Percentiles rank a stretch among this genome's conserved stretches.
These are phyloP conservation scores for Notarius quadriscutis DNA, from an alignment of 2,113 vertebrate species.

Conservation along the genomic window DNA sequence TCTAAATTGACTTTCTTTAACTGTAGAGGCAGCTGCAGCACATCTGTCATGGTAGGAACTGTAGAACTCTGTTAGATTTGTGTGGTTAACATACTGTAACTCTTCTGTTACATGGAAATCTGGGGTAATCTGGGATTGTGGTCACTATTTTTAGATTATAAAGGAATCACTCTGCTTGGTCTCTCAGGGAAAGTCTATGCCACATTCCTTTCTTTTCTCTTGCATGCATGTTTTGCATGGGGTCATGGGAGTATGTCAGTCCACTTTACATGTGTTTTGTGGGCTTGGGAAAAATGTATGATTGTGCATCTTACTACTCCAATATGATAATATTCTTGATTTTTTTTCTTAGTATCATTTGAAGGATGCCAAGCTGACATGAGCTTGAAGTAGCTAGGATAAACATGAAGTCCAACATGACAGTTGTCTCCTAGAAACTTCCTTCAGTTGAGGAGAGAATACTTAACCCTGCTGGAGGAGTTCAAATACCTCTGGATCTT, in stretches of 20 bases:
- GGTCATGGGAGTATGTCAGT: neutral
- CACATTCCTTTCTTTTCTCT: neutral
- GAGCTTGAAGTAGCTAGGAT: neutral
- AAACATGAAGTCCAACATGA: neutral
- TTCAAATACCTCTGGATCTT: neutral
- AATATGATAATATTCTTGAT: neutral
- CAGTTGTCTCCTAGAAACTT: neutral
- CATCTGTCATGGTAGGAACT: neutral
- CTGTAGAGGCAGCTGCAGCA: neutral
- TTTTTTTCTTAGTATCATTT: neutral
- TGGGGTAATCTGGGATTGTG: neutral
- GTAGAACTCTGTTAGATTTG: neutral
- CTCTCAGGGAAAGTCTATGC: neutral
- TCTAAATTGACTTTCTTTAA: neutral
- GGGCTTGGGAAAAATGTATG: neutral
- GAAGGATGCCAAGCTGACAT: neutral
- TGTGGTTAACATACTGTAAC: neutral
- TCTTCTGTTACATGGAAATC: neutral
- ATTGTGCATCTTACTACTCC: neutral
- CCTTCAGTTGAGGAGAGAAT: neutral
- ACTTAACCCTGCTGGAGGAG: neutral
- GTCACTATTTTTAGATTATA: neutral
- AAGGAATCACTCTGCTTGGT: neutral
- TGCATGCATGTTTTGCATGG: neutral
- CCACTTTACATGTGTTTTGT: neutral